phyloP scores from a whole-genome alignment of 2,888 invertebrate genomes.

The Zonitis immaculata region DNA sequence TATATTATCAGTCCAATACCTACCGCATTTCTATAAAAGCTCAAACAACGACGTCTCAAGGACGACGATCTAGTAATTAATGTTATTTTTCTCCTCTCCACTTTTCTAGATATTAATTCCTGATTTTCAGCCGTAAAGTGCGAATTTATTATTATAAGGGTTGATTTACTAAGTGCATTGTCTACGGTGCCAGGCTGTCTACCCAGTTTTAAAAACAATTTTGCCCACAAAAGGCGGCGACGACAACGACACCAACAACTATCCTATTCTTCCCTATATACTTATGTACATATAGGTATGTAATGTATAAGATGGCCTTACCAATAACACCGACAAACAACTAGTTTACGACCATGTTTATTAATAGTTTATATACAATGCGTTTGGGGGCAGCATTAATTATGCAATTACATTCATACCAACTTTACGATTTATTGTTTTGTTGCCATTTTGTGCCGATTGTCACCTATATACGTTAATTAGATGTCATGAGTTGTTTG shows the following conservation, averaged over 20 bases:
- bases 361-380: constrained; percentile 35
- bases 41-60: background rate
- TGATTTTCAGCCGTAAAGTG: too few relatives aligned
- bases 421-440: constrained; percentile 30
- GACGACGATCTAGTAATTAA: too few relatives aligned
- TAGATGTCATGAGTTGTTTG: constrained; percentile 1
- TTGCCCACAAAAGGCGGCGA: constrained; percentile 40
- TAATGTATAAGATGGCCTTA: constrained; percentile 30
- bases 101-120: too few relatives aligned
- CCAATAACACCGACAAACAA: constrained; percentile 25
- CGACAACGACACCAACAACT: too few relatives aligned
- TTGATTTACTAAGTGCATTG: constrained; percentile 46
- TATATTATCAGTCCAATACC: constrained; percentile 7
- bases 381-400: constrained; percentile 31
- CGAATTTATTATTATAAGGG: too few relatives aligned
- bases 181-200: constrained; percentile 47
- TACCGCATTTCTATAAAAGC: constrained; percentile 2
- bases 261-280: too few relatives aligned
- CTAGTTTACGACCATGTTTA: constrained; percentile 35
- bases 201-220: too few relatives aligned
- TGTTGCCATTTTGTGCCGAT: constrained; percentile 19
- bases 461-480: constrained; percentile 9
- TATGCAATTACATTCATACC: constrained; percentile 32
- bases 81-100: too few relatives aligned
- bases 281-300: too few relatives aligned